Evolutionary conservation across 2,113 vertebrate species (phyloP).

Genomic region (Chlorocebus sabaeus): DNA sequence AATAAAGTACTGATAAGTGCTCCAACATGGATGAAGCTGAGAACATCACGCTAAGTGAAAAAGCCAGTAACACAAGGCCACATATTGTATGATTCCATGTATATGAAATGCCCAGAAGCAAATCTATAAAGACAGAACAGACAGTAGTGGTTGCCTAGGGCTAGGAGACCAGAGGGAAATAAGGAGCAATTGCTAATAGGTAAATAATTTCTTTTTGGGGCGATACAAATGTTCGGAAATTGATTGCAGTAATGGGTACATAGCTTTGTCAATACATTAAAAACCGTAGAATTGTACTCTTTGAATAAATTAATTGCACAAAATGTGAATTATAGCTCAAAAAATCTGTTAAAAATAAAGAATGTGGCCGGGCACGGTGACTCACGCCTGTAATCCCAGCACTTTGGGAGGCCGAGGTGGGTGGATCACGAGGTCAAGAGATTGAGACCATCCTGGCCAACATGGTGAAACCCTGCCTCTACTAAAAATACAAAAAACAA

Average conservation of each 20-base stretch:
- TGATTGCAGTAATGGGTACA: not conserved
- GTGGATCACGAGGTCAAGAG: too few species aligned
- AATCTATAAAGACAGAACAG: not conserved
- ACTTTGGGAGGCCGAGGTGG: not conserved
- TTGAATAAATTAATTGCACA: not conserved
- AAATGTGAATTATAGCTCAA: not conserved
- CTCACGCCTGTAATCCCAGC: not conserved
- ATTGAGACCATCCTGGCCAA: too few species aligned
- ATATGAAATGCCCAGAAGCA: not conserved
- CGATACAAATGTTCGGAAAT: not conserved
- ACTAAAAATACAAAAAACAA: too few species aligned
- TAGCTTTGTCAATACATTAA: not conserved
- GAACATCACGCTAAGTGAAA: not conserved
- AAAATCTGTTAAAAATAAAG: not conserved
- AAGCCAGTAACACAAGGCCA: not conserved
- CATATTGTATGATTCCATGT: not conserved
- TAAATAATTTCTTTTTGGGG: not conserved
- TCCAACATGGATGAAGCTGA: not conserved
- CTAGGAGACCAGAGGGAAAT: not conserved
- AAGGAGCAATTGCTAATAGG: not conserved
- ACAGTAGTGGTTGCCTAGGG: not conserved
- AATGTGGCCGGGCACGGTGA: not conserved
- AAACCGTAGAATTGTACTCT: not conserved
- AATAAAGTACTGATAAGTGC: not conserved
- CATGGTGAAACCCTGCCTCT: too few species aligned